Evolutionary conservation across 2,888 invertebrate genomes (phyloP).

Genomic region (Andrena chrysosceles): DNA sequence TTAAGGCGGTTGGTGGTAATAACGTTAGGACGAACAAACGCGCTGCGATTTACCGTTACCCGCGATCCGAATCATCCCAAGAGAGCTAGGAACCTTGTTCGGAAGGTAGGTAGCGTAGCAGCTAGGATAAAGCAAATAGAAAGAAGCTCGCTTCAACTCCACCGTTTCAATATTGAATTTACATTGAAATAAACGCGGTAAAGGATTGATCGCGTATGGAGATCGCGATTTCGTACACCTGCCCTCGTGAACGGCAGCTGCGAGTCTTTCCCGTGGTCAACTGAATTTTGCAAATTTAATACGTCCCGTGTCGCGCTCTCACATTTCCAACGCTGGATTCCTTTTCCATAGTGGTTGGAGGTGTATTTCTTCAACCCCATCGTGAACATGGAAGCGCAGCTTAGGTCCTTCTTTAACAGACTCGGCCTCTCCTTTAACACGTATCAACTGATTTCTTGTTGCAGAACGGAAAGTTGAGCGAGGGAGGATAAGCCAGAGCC

Average conservation of each 20-base stretch:
- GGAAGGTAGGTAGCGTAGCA: not conserved
- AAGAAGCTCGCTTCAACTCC: not conserved
- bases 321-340: not conserved
- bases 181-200: not conserved
- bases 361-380: too few species aligned
- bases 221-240: not conserved
- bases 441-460: conserved; percentile 10
- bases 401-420: not conserved
- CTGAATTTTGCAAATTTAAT: not conserved
- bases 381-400: too few species aligned
- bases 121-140: not conserved
- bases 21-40: conserved; percentile 7
- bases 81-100: not conserved
- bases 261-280: not conserved
- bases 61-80: conserved; percentile 21
- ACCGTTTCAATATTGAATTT: not conserved
- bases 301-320: not conserved
- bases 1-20: not conserved
- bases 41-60: conserved; percentile 29
- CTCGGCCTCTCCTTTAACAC: not conserved
- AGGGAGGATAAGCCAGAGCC: not conserved
- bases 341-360: too few species aligned
- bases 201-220: not conserved
- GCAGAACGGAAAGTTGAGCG: conserved; percentile 14
- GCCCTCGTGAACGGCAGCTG: not conserved